These are phyloP conservation scores for Dichetophora obliterata DNA, from an alignment of 2,888 invertebrate genomes.

Conservation along the genomic window DNA sequence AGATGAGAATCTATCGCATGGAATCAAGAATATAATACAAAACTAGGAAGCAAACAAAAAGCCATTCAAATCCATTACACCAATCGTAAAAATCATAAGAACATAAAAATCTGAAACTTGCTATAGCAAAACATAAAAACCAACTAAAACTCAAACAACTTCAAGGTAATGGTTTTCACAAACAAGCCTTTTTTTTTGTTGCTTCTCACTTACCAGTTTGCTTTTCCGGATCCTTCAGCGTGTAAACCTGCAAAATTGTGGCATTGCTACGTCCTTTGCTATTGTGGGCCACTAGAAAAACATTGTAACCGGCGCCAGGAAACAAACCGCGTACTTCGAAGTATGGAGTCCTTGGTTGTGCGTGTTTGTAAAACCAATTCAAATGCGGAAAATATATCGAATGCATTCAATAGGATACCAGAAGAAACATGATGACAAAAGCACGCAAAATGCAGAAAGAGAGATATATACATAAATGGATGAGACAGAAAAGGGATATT, in stretches of 20 bases:
- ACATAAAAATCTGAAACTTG: too few species aligned
- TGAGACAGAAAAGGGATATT: neutral
- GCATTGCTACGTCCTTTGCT: conserved; percentile 80
- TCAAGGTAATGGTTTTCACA: too few species aligned
- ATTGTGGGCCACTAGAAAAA: conserved; percentile 79
- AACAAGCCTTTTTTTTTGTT: too few species aligned
- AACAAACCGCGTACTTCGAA: conserved; percentile 78
- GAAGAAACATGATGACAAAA: conserved; percentile 43
- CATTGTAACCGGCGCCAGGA: conserved; percentile 78
- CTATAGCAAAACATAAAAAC: too few species aligned
- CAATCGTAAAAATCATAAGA: too few species aligned
- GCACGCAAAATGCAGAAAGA: conserved; percentile 41
- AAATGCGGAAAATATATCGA: conserved; percentile 57
- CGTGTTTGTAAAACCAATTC: conserved; percentile 45
- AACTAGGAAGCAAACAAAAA: conserved; percentile 14
- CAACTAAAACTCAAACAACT: too few species aligned
- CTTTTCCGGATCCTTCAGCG: conserved; percentile 80
- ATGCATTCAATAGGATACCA: conserved; percentile 49
- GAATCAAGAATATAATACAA: too few species aligned
- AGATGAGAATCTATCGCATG: too few species aligned
- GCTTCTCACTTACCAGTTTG: conserved; percentile 73
- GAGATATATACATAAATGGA: conserved; percentile 31
- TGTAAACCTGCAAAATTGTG: conserved; percentile 77
- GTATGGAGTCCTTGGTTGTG: conserved; percentile 70
- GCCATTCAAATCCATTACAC: too few species aligned